Base-by-base conservation (phyloP, 2,113 vertebrate species). In the Mus musculus region DNA sequence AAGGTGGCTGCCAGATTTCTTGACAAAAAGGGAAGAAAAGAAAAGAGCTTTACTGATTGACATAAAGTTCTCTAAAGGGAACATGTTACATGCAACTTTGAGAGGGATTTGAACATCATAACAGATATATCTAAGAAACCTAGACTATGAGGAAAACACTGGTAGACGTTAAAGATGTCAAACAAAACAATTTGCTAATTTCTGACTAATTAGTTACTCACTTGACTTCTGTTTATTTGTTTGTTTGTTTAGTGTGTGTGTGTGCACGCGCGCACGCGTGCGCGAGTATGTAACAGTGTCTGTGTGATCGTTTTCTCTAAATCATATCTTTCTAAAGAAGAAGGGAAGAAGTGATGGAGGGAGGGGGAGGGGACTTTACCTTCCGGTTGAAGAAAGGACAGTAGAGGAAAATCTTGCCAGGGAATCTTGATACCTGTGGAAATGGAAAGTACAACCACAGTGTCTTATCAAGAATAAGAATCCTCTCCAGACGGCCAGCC, bases 341-440 rank as follows among this genome's bases (percentile, higher is more conserved):
- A 13, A 69, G 19, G 30, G 46, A 88, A n/a, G 65, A 19, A 49
- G 39, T 33, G 42, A 36, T 10, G 14, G 63, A 49, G 63, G 39
- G 14, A 7, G 16, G 16, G 36, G 17, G 19, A 69, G 28, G 20
- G 42, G 30, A 52, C 33, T 49, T 96, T 96, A 97, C 97, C 91
- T 96, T 84, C 46, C 33, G 42, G 52, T 2, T 10, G 1, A 78
- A 42, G 69, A 65, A 73, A 63, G 16, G 22, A 61, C 13, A 65
- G 46, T 13, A 12, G 2, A 0, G 36, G 59, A 71, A 13, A 52
- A 72, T 24, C 94, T 61, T 56, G 36, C 1, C n/a, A 49, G 81
- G 16, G 67, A 54, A 91, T 49, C 65, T 20, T 77, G 0, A 54
- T 33, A 3, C 76, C 97, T 97, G 93, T 90, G 81, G 81, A 96